Conservation (phyloP, 2,113 vertebrate genomes). For the Pygoscelis adeliae region DNA sequence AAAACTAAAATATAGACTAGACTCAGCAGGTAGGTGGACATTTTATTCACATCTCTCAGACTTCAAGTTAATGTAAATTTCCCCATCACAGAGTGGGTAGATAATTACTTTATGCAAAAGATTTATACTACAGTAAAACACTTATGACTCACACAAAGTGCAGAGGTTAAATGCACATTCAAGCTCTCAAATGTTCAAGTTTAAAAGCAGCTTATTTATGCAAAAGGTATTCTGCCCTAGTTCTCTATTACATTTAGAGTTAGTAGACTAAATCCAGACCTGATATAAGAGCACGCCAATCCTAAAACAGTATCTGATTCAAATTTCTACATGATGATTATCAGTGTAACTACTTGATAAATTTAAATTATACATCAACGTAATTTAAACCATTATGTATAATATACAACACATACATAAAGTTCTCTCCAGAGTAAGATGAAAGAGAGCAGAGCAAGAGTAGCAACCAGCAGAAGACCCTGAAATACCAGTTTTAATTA, state of each 20-base stretch:
- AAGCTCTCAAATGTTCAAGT: background rate
- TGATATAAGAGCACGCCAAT: background rate
- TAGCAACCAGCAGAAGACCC: background rate
- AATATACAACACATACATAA: background rate
- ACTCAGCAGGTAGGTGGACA: background rate
- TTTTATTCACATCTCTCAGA: background rate
- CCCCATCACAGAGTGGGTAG: background rate
- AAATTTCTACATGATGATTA: background rate
- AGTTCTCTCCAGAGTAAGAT: background rate
- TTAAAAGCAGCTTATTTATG: background rate
- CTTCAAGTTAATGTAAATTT: conserved; percentile 1
- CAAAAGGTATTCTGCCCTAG: background rate
- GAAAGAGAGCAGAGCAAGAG: background rate
- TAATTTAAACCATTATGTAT: background rate
- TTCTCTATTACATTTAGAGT: background rate
- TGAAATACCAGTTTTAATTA: background rate
- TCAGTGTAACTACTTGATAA: background rate
- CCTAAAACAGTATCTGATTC: background rate
- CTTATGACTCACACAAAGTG: background rate
- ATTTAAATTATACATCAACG: background rate
- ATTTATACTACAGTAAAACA: background rate
- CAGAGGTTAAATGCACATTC: conserved; percentile 14
- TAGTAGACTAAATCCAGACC: background rate
- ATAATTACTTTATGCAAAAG: conserved; percentile 22
- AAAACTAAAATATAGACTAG: background rate